phyloP scores from a whole-genome alignment of 2,113 vertebrate species.

The Perccottus glenii region DNA sequence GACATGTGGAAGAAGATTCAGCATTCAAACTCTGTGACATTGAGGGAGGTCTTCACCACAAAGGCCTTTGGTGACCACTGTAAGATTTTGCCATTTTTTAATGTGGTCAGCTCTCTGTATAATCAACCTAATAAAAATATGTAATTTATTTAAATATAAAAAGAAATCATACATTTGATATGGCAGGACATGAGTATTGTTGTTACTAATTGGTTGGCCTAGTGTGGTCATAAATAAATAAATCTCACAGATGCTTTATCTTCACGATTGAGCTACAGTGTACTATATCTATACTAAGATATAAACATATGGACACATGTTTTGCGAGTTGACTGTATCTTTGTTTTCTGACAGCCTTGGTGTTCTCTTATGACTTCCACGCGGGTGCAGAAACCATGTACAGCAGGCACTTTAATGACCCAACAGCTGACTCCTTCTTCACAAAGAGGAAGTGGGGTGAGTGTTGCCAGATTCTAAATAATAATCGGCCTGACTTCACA shows the following conservation, averaged over 20 bases:
- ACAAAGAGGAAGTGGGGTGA: conserved; percentile 99
- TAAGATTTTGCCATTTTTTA: conserved; percentile 51
- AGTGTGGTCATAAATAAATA: too few species aligned
- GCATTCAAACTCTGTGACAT: conserved; percentile 94
- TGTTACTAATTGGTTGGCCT: too few species aligned
- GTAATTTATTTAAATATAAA: background rate
- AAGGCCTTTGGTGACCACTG: conserved; percentile 99
- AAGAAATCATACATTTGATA: too few species aligned
- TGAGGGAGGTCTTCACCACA: conserved; percentile 98
- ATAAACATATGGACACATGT: too few species aligned
- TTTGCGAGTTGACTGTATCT: background rate
- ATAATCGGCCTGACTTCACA: too few species aligned
- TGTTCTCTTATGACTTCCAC: conserved; percentile 99
- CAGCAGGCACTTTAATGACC: conserved; percentile 97
- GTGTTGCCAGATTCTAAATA: conserved; percentile 38
- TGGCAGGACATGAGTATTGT: too few species aligned
- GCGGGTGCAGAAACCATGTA: conserved; percentile 98
- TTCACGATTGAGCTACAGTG: too few species aligned
- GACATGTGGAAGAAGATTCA: conserved; percentile 99
- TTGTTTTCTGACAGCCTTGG: conserved; percentile 82
- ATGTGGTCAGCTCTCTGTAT: background rate
- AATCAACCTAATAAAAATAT: background rate
- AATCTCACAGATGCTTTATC: too few species aligned
- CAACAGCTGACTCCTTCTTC: conserved; percentile 94
- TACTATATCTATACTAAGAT: too few species aligned